Conservation (phyloP, 37 sponge, comb jelly and placozoan genomes). For the Spongilla lacustris region DNA sequence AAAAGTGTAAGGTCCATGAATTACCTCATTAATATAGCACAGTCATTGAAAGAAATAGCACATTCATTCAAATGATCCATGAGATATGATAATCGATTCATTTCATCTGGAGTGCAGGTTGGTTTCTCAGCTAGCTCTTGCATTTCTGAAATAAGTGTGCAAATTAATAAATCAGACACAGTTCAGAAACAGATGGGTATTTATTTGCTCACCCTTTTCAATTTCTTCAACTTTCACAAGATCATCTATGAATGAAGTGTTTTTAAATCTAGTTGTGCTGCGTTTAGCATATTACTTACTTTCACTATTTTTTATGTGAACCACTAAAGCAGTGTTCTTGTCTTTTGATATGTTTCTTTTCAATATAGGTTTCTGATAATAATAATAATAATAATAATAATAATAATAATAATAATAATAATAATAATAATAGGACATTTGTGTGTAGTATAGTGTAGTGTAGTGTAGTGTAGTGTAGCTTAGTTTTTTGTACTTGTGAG, state of each 20-base stretch:
- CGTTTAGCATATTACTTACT: background rate
- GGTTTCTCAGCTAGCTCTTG: background rate
- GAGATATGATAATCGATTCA: background rate
- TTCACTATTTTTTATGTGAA: background rate
- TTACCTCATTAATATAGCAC: background rate
- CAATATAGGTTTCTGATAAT: background rate
- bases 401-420: too few species aligned
- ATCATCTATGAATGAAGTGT: background rate
- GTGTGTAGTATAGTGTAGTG: too few species aligned
- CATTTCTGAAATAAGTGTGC: background rate
- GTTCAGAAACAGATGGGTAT: background rate
- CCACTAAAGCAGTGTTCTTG: background rate
- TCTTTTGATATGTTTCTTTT: background rate
- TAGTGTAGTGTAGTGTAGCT: too few species aligned
- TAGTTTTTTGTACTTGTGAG: too few species aligned
- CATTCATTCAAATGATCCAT: background rate
- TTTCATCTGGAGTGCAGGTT: background rate
- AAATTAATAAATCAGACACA: background rate
- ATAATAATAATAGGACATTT: too few species aligned
- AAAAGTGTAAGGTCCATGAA: too few species aligned
- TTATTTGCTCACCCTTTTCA: background rate
- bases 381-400: too few species aligned
- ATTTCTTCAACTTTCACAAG: background rate
- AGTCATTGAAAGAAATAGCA: background rate
- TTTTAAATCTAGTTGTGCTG: background rate